Evolutionary conservation across 2,888 invertebrate species (phyloP).

Genomic region (Zeuzera pyrina): DNA sequence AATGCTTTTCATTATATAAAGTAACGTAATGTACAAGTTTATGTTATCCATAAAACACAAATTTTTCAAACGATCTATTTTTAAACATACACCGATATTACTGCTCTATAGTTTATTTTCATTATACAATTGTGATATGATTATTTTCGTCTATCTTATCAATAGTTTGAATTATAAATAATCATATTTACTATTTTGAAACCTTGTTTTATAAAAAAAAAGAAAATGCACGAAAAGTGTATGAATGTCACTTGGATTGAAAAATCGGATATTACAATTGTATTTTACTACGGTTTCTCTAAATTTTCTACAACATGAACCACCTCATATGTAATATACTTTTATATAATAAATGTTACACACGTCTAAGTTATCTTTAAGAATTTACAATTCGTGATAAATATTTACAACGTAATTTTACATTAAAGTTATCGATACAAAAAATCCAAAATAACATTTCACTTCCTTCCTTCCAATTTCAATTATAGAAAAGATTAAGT

Average conservation of each 20-base stretch:
- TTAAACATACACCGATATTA: slow-evolving; percentile 41
- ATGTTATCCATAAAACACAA: too few relatives aligned
- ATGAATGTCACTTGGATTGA: too few relatives aligned
- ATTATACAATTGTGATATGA: slow-evolving; percentile 63
- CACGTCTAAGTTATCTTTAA: slow-evolving; percentile 38
- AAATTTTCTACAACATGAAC: slow-evolving; percentile 67
- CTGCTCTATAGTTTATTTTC: not conserved
- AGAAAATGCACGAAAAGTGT: slow-evolving; percentile 2
- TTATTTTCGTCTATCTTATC: slow-evolving; percentile 28
- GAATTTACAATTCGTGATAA: slow-evolving; percentile 51
- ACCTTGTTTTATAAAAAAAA: not conserved
- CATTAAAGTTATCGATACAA: slow-evolving; percentile 17
- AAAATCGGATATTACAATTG: slow-evolving; percentile 20
- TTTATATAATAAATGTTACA: slow-evolving; percentile 46
- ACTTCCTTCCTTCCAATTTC: slow-evolving; percentile 2
- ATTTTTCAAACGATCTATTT: too few relatives aligned
- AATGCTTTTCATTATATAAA: too few relatives aligned
- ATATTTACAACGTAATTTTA: slow-evolving; percentile 54
- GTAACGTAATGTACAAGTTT: too few relatives aligned
- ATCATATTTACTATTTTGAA: not conserved
- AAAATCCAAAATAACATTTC: slow-evolving; percentile 15
- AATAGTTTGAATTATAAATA: not conserved
- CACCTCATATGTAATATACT: slow-evolving; percentile 17
- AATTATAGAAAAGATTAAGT: not conserved
- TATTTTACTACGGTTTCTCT: slow-evolving; percentile 43